Evolutionary conservation across 2,113 vertebrate species (phyloP).

Genomic region (Notarius quadriscutis): DNA sequence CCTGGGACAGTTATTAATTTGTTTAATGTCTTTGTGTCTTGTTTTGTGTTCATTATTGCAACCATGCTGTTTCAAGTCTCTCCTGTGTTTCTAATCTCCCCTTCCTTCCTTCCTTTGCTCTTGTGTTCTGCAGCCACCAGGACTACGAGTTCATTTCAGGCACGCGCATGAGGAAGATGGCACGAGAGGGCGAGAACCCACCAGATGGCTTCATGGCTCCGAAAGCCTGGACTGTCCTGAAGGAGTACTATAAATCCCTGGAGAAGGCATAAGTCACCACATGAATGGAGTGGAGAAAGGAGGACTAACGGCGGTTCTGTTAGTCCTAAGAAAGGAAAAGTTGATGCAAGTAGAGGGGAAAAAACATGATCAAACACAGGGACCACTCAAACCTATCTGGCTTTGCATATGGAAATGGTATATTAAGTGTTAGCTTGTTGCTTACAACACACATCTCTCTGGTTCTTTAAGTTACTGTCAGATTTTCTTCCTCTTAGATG

Average conservation of each 20-base stretch:
- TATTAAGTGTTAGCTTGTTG: conserved; percentile 3
- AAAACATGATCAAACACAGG: conserved; percentile 43
- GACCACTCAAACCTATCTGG: conserved; percentile 55
- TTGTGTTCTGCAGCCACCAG: conserved; percentile 78
- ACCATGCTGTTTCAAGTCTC: not conserved
- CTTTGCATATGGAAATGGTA: conserved; percentile 5
- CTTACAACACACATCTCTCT: not conserved
- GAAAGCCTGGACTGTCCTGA: conserved; percentile 91
- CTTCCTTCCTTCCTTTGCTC: not conserved
- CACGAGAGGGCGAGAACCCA: conserved; percentile 90
- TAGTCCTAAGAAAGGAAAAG: conserved; percentile 1
- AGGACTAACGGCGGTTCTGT: conserved; percentile 7
- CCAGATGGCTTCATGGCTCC: conserved; percentile 96
- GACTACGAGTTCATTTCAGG: conserved; percentile 98
- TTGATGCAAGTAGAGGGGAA: not conserved
- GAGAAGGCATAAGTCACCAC: conserved; percentile 80
- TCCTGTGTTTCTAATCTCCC: not conserved
- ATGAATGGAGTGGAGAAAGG: not conserved
- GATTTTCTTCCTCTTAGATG: not conserved
- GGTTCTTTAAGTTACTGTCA: conserved; percentile 1
- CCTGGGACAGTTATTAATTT: not conserved
- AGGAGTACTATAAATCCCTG: conserved; percentile 91
- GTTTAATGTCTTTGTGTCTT: not conserved
- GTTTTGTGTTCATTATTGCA: not conserved
- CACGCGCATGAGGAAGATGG: conserved; percentile 94